Base-by-base conservation (phyloP, 2,797 vertebrate species). In the Muscicapa striata region DNA sequence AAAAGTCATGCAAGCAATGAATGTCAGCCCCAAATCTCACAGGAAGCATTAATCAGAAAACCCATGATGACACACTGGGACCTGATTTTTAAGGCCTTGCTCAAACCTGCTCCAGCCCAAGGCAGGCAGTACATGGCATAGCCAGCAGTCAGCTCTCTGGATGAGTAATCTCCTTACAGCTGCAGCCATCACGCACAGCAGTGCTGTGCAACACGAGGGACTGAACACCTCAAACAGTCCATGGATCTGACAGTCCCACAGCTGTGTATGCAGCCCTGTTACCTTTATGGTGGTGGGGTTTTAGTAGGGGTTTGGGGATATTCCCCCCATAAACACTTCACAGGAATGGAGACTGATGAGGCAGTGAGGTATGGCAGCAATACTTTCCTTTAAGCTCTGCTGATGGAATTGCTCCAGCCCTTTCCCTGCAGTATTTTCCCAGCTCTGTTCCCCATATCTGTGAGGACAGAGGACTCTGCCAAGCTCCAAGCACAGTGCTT, bases 321-420 rank as follows among this genome's bases (percentile, higher is more conserved):
- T 3, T 0, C 1, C 5, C 20, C 15, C 34, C 1, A 0, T 13
- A 29, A 51, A 30, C 3, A 19, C 32, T 57, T 68, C 2, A 3
- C 54, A 55, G 46, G 58, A 75, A 30, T 8, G 13, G 20, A 34
- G 32, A 41, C 52, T 52, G 48, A n/a, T 4, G 4, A 58, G 24
- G 21, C 41, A 61, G 17, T 8, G 46, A 75, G 27, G 24, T 49
- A 67, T 38, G 45, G 61, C 73, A 82, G 43, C 51, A 83, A 32
- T 23, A 8, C 41, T 57, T 67, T 27, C 4, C 57, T 66, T 51
- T 38, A 63, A 74, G 45, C 12, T 57, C 77, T 90, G 70, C 49
- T 43, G 30, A n/a, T 29, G 61, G 12, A 36, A 19, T 29, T 36
- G 10, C 76, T 72, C 62, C 55, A 81, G 62, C 22, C 38, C 48